phyloP scores from a whole-genome alignment of 1,140 invertebrate species.

The Brachionus plicatilis region DNA sequence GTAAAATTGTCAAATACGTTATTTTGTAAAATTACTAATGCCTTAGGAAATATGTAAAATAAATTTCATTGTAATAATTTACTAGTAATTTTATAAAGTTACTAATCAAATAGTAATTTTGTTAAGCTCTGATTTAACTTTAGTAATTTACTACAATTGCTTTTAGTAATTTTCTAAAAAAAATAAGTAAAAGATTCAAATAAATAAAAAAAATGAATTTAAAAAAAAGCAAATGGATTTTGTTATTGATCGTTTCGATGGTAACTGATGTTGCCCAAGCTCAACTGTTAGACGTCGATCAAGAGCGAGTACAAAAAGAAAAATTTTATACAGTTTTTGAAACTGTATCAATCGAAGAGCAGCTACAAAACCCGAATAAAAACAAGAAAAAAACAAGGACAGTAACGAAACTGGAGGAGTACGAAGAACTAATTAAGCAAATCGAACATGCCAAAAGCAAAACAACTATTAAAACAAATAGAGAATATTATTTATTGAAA shows the following conservation, averaged over 20 bases:
- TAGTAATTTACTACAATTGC: background rate
- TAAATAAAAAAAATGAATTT: background rate
- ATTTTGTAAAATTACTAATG: too few species aligned
- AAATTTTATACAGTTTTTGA: constrained; percentile 14
- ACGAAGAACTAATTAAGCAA: background rate
- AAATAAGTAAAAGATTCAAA: background rate
- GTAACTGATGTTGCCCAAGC: background rate
- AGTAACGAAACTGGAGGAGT: background rate
- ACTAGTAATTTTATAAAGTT: background rate
- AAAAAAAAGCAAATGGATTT: background rate
- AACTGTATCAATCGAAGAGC: background rate
- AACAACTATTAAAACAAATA: background rate
- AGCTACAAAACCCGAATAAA: background rate
- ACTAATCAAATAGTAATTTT: background rate
- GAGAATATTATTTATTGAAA: constrained; percentile 16
- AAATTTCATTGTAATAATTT: background rate
- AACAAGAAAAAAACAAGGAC: constrained; percentile 11
- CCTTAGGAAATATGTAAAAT: background rate
- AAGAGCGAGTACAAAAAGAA: background rate
- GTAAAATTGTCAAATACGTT: too few species aligned
- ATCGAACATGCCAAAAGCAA: background rate
- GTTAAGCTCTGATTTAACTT: background rate
- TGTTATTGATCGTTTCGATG: background rate
- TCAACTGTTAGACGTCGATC: background rate
- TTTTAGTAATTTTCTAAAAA: background rate